Evolutionary conservation across 2,797 vertebrate genomes (phyloP).

Genomic region (Ceyx erithaca): DNA sequence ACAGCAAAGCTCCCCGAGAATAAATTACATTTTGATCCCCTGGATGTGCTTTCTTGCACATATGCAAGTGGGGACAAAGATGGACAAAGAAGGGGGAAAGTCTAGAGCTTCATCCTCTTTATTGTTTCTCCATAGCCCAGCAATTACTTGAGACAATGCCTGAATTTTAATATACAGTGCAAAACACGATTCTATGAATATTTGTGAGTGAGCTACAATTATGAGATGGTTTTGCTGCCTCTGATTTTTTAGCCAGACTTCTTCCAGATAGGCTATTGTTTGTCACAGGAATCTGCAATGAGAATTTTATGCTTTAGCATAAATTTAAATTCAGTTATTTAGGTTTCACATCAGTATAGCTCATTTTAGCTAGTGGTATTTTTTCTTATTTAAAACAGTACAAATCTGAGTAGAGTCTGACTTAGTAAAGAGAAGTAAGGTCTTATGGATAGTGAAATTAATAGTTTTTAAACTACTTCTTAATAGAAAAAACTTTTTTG

Average conservation of each 20-base stretch:
- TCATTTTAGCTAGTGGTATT: background rate
- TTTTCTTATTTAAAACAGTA: background rate
- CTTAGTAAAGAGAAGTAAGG: background rate
- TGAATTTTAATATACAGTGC: background rate
- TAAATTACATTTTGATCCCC: background rate
- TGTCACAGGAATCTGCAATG: background rate
- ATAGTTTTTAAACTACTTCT: background rate
- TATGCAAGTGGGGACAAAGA: background rate
- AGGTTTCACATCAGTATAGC: background rate
- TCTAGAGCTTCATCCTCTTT: background rate
- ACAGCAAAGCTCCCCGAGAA: background rate
- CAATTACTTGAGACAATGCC: background rate
- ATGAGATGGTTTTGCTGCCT: background rate
- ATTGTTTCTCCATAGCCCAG: background rate
- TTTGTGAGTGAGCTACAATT: background rate
- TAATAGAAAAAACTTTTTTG: background rate
- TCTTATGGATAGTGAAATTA: background rate
- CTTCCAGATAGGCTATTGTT: background rate
- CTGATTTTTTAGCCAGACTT: background rate
- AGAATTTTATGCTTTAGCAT: background rate
- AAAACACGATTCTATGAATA: background rate
- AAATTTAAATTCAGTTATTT: background rate
- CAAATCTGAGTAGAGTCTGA: background rate
- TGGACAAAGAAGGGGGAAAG: background rate
- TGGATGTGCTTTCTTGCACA: background rate